Conservation (phyloP, 1,140 invertebrate species). For the Solen grandis region DNA sequence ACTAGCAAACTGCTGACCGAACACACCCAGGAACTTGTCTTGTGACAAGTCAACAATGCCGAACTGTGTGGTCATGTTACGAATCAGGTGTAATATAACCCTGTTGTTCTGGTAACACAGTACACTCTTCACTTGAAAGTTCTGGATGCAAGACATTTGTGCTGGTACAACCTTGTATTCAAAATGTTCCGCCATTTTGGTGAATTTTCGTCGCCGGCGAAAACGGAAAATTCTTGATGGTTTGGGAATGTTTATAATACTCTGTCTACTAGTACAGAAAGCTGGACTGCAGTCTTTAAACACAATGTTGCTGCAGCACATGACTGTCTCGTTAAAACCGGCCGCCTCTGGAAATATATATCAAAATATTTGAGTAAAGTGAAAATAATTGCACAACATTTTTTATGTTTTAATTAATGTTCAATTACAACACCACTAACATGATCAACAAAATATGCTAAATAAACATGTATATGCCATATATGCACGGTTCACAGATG, state of each 20-base stretch:
- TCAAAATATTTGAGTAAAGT: not conserved
- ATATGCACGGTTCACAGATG: no score
- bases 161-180: slow-evolving; percentile 81
- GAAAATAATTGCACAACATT: no score
- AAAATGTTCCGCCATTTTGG: slow-evolving; percentile 81
- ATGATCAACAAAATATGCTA: no score
- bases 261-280: slow-evolving; percentile 79
- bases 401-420: no score
- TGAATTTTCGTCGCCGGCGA: slow-evolving; percentile 77
- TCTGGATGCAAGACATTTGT: slow-evolving; percentile 80
- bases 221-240: slow-evolving; percentile 77
- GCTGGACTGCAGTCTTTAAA: slow-evolving; percentile 80
- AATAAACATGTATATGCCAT: no score
- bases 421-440: no score
- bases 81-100: slow-evolving; percentile 77
- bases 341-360: slow-evolving; percentile 74
- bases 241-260: slow-evolving; percentile 79
- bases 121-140: slow-evolving; percentile 80
- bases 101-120: slow-evolving; percentile 77
- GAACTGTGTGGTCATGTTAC: slow-evolving; percentile 80
- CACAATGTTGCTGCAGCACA: slow-evolving; percentile 76
- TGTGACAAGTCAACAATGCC: slow-evolving; percentile 76
- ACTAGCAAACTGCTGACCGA: slow-evolving; percentile 77
- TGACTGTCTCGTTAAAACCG: slow-evolving; percentile 76
- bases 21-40: slow-evolving; percentile 79